Percentiles rank a stretch among this genome's conserved stretches.
Conservation (phyloP, 1,140 invertebrate genomes). For the Drosophila kurseongensis region DNA sequence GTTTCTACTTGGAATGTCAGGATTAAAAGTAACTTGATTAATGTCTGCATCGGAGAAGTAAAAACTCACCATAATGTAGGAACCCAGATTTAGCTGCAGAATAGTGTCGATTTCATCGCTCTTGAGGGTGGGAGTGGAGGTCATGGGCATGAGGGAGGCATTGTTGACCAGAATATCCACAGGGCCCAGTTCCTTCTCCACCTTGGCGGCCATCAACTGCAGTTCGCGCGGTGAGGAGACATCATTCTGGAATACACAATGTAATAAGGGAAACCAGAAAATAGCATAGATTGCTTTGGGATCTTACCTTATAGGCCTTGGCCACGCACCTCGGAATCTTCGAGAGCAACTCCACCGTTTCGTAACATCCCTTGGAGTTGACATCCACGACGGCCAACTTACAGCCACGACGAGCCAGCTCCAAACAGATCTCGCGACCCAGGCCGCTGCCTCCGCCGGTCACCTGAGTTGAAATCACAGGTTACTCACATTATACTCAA, state of each 20-base stretch:
- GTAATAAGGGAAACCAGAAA: not conserved
- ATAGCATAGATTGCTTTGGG: rapidly evolving
- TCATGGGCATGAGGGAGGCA: constrained; percentile 82
- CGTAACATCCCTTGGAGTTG: constrained; percentile 78
- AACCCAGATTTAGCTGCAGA: constrained; percentile 78
- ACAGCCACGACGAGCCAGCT: constrained; percentile 75
- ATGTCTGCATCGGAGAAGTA: no score
- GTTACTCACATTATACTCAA: constrained; percentile 45
- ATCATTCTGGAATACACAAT: constrained; percentile 65
- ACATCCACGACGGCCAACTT: constrained; percentile 82
- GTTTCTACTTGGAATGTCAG: no score
- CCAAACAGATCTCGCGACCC: constrained; percentile 77
- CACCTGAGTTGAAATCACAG: constrained; percentile 56
- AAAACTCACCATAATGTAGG: constrained; percentile 74
- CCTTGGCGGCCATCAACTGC: constrained; percentile 75
- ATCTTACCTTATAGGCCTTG: constrained; percentile 79
- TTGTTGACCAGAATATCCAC: constrained; percentile 83
- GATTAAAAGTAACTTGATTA: no score
- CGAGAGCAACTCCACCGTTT: constrained; percentile 70
- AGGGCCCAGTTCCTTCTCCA: constrained; percentile 80
- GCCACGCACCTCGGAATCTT: constrained; percentile 68
- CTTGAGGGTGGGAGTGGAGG: constrained; percentile 71
- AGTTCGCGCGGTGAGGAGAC: constrained; percentile 77
- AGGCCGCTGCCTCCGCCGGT: constrained; percentile 82
- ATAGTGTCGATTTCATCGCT: constrained; percentile 79